Evolutionary conservation across 2,888 invertebrate genomes (phyloP).

Genomic region (Drosophila pullipes): DNA sequence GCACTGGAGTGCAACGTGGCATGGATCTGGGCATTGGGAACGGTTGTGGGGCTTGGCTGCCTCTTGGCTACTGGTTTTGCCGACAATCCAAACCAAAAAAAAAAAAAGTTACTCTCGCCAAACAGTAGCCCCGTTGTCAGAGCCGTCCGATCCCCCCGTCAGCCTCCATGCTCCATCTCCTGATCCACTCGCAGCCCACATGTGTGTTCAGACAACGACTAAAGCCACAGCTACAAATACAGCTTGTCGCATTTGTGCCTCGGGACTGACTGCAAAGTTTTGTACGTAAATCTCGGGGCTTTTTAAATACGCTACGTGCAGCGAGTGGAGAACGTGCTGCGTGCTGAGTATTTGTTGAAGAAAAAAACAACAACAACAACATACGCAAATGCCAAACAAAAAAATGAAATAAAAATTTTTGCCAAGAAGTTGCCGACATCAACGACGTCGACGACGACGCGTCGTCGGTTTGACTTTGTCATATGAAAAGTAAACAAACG

Average conservation of each 20-base stretch:
- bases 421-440: constrained; percentile 73
- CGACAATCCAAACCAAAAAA: constrained; percentile 52
- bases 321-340: constrained; percentile 66
- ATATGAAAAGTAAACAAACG: constrained; percentile 78
- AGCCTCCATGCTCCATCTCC: constrained; percentile 9
- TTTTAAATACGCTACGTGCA: constrained; percentile 74
- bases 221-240: constrained; percentile 3
- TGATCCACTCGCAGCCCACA: constrained; percentile 48
- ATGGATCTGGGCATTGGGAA: constrained; percentile 36
- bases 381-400: constrained; percentile 6
- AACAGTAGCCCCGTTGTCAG: constrained; percentile 73
- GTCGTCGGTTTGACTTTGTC: constrained; percentile 74
- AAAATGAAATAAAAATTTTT: constrained; percentile 53
- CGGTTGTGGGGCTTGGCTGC: constrained; percentile 51
- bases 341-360: constrained; percentile 69
- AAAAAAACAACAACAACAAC: constrained; percentile 19
- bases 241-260: constrained; percentile 59
- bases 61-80: constrained; percentile 72
- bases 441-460: constrained; percentile 52
- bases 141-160: constrained; percentile 40
- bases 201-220: constrained; percentile 26
- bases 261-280: constrained; percentile 51
- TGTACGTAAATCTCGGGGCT: constrained; percentile 76
- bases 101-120: constrained; percentile 49
- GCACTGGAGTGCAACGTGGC: constrained; percentile 76